Evolutionary conservation across 2,113 vertebrate species (phyloP).

Genomic region (Vireo altiloquus): DNA sequence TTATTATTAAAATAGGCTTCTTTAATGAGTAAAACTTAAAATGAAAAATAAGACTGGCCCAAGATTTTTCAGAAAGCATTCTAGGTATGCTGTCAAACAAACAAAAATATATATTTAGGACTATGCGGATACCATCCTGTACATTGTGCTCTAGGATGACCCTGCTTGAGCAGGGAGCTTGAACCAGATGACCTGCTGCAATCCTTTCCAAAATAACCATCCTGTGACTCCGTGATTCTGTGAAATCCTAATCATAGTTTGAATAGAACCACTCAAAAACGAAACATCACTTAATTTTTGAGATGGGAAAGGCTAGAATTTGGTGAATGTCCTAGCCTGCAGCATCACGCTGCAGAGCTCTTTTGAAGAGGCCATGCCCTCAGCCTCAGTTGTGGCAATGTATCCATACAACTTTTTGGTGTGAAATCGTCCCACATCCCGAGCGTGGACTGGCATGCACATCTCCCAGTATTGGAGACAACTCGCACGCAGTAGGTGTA

Average conservation of each 20-base stretch:
- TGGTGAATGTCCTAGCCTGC: not conserved
- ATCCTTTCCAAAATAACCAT: not conserved
- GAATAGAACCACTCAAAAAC: not conserved
- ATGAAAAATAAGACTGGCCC: not conserved
- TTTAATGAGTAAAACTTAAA: not conserved
- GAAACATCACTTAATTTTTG: not conserved
- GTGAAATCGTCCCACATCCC: not conserved
- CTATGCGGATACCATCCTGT: not conserved
- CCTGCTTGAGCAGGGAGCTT: not conserved
- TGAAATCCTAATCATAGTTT: not conserved
- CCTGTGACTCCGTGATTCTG: not conserved
- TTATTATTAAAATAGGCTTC: not conserved
- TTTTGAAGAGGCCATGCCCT: not conserved
- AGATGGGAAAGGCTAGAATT: not conserved
- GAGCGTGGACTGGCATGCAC: fast-evolving
- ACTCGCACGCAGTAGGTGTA: not conserved
- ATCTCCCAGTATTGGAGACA: not conserved
- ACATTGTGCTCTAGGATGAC: not conserved
- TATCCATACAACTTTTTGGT: not conserved
- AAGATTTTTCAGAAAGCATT: not conserved
- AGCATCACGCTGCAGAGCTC: not conserved
- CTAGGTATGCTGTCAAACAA: not conserved
- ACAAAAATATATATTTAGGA: not conserved
- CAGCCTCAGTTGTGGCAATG: fast-evolving
- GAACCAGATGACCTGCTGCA: not conserved